Percentiles rank a stretch among this genome's conserved stretches.
Evolutionary conservation across 2,113 vertebrate species (phyloP).

Genomic region (Seriola dumerili): DNA sequence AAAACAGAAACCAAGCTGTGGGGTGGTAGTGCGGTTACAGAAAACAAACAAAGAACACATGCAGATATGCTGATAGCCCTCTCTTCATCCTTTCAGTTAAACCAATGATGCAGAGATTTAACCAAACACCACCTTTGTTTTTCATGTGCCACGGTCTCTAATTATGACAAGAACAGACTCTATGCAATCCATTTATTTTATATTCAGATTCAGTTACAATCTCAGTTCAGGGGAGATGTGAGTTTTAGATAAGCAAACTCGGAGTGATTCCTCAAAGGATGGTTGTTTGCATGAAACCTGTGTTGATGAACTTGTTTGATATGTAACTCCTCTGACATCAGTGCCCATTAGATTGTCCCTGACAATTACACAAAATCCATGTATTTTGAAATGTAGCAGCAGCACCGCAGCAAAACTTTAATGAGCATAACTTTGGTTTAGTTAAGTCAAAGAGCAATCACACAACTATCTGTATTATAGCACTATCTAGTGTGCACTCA

Average conservation of each 20-base stretch:
- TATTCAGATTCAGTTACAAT: background rate
- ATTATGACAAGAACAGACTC: background rate
- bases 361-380: background rate
- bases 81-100: conserved; percentile 2
- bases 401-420: background rate
- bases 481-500: conserved; percentile 56
- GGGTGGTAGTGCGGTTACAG: background rate
- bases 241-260: background rate
- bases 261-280: background rate
- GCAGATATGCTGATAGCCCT: background rate
- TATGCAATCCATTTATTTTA: background rate
- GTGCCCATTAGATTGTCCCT: background rate
- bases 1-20: conserved; percentile 11
- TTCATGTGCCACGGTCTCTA: background rate
- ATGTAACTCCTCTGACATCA: background rate
- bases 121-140: background rate
- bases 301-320: background rate
- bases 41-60: conserved; percentile 22
- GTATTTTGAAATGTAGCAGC: background rate
- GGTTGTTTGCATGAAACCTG: background rate
- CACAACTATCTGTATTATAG: conserved; percentile 15
- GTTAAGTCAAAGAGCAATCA: background rate
- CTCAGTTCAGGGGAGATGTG: background rate
- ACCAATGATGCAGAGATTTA: background rate
- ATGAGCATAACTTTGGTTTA: background rate